Percentiles rank a stretch among this genome's conserved stretches.
phyloP scores from a whole-genome alignment of 2,113 vertebrate species.

The Myrmophylax atrothorax region DNA sequence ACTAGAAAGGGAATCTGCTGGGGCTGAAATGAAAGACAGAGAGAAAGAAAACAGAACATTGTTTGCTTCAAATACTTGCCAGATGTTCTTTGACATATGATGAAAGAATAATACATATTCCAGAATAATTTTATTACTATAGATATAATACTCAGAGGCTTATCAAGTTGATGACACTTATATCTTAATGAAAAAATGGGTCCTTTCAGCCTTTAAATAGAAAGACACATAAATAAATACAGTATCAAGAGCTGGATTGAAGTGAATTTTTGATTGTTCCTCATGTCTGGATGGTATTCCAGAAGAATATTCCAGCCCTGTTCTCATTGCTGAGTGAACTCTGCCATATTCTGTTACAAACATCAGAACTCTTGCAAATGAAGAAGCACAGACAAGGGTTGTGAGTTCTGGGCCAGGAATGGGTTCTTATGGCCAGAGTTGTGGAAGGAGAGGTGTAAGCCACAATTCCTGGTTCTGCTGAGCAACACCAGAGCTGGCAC shows the following conservation, averaged over 20 bases:
- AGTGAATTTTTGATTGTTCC: not conserved
- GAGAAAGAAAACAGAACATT: not conserved
- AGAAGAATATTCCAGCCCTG: not conserved
- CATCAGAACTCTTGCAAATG: not conserved
- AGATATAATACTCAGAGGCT: not conserved
- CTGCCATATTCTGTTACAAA: not conserved
- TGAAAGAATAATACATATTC: not conserved
- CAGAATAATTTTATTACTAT: not conserved
- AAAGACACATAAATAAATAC: not conserved
- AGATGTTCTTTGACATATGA: not conserved
- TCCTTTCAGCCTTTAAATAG: not conserved
- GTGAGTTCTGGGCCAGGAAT: not conserved
- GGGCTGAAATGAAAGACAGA: not conserved
- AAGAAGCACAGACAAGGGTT: not conserved
- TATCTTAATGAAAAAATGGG: not conserved
- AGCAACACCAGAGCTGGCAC: not conserved
- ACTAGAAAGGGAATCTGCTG: slow-evolving; percentile 27
- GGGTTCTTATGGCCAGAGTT: not conserved
- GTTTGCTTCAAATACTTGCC: not conserved
- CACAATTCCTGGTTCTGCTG: not conserved
- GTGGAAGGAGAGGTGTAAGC: not conserved
- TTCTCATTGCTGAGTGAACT: not conserved
- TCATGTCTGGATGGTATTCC: not conserved
- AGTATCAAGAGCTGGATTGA: not conserved
- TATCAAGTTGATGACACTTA: not conserved